Base-by-base conservation (phyloP, 2,113 vertebrate genomes). In the Uropsilus gracilis region DNA sequence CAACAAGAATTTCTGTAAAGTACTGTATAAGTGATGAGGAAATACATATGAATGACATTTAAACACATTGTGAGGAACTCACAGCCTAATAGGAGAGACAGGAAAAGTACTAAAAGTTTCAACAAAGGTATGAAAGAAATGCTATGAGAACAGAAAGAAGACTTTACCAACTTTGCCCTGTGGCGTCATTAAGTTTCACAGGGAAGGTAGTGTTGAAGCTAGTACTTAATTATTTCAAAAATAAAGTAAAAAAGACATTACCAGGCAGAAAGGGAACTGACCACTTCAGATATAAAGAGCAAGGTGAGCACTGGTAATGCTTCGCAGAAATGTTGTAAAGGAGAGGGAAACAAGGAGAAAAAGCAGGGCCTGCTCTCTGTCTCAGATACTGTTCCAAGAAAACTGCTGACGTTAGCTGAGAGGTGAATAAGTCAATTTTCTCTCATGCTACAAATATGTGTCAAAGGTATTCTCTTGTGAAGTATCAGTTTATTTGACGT, bases 231-330 rank as follows among this genome's bases (percentile, higher is more conserved):
- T 32, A 84, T 69, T 57, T 55, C 16, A 71, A 55, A n/a, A 86
- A 46, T 1, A 2, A 77, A 87, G 46, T 20, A 9, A 61, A 37
- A 48, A 37, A 50, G 10, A 24, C 32, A 89, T 66, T 66, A 32
- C 8, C 28, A 42, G 76, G 57, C n/a, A 50, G 53, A 76, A 42
- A 1, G 6, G 6, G 12, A 11, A 7, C 53, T 46, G 26, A 20
- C 48, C 2, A 48, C 9, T 22, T 13, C 30, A 76, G 53, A 76
- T 5, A 37, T 37, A 86, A 82, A 28, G 32, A 59, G n/a, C 3
- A n/a, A 2, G 2, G 0, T 2, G 37, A n/a, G 1, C 20, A 42
- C n/a, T n/a, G n/a, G n/a, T n/a, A n/a, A n/a, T n/a, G 9, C 18
- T 75, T 85, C 46, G 4, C 0, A 18, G 22, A 9, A 28, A 55